A percentile compares a stretch with the other conserved stretches of the same genome.
These are phyloP conservation scores for Quadroppia sp. DNA, from an alignment of 2,888 invertebrate species.

Conservation along the genomic window DNA sequence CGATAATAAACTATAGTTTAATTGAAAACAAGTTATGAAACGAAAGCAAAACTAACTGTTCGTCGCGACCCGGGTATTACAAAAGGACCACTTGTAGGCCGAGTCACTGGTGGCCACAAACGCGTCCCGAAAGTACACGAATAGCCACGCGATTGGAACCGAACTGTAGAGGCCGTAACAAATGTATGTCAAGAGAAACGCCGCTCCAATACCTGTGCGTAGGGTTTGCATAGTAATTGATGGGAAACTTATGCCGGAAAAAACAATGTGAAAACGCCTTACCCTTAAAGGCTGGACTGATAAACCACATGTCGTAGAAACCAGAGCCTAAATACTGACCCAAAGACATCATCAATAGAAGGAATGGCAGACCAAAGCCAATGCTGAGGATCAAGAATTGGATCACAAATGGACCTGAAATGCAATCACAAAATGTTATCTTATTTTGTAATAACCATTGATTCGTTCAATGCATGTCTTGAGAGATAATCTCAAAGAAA, in stretches of 20 bases:
- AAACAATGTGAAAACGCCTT: conserved; percentile 29
- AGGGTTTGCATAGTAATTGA: no score
- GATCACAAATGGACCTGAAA: conserved; percentile 74
- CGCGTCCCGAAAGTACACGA: conserved; percentile 78
- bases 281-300: conserved; percentile 78
- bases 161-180: conserved; percentile 80
- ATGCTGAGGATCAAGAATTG: conserved; percentile 80
- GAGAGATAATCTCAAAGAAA: no score
- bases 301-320: conserved; percentile 86
- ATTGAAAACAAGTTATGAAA: background rate
- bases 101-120: conserved; percentile 61
- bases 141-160: conserved; percentile 83
- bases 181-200: conserved; percentile 71
- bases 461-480: conserved; percentile 25
- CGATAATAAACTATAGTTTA: no score
- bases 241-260: no score
- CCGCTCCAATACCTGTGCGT: conserved; percentile 70
- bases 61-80: conserved; percentile 35
- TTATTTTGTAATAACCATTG: background rate
- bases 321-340: conserved; percentile 80
- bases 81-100: conserved; percentile 42
- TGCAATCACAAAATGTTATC: background rate
- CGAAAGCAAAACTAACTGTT: conserved; percentile 4
- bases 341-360: conserved; percentile 76
- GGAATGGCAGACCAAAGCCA: conserved; percentile 74